phyloP scores from a whole-genome alignment of 2,888 invertebrate species.

The Xiphydria camelus region DNA sequence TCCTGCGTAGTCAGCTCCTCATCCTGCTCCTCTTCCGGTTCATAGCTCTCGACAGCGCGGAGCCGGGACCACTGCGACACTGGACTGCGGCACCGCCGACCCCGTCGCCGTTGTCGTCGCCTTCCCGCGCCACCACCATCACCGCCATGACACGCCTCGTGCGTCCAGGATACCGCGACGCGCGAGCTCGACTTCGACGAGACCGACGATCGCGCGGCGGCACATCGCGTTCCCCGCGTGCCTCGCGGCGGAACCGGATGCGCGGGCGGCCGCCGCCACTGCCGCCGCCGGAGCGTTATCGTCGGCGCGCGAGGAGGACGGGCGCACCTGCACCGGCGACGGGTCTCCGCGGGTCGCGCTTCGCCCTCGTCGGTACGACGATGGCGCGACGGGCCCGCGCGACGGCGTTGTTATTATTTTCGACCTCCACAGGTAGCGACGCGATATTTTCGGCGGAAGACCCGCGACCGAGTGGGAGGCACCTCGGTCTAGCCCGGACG shows the following conservation, averaged over 20 bases:
- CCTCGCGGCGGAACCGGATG: not conserved
- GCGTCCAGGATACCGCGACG: too few relatives aligned
- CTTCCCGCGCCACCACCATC: slow-evolving; percentile 13
- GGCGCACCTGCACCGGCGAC: not conserved
- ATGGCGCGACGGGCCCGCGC: slow-evolving; percentile 1
- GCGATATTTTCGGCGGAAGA: not conserved
- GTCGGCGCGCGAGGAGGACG: too few relatives aligned
- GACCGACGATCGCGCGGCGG: not conserved
- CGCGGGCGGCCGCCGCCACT: too few relatives aligned
- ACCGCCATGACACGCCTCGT: slow-evolving; percentile 26
- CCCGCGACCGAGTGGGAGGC: not conserved
- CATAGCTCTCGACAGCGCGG: slow-evolving; percentile 1
- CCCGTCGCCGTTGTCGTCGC: slow-evolving; percentile 8
- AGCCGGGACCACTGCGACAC: not conserved
- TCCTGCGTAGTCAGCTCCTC: slow-evolving; percentile 37
- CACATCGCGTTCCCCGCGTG: slow-evolving; percentile 9
- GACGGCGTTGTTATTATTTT: slow-evolving; percentile 1
- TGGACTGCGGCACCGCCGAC: not conserved
- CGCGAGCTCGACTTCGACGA: too few relatives aligned
- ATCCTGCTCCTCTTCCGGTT: slow-evolving; percentile 32
- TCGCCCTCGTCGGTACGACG: too few relatives aligned
- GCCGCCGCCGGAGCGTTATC: too few relatives aligned
- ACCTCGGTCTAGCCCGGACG: slow-evolving; percentile 4
- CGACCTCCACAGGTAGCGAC: not conserved
- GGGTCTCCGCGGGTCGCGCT: too few relatives aligned